A percentile compares a stretch with the other conserved stretches of the same genome.
These are phyloP conservation scores for Condylura cristata DNA, from an alignment of 2,113 vertebrate species.

Conservation along the genomic window DNA sequence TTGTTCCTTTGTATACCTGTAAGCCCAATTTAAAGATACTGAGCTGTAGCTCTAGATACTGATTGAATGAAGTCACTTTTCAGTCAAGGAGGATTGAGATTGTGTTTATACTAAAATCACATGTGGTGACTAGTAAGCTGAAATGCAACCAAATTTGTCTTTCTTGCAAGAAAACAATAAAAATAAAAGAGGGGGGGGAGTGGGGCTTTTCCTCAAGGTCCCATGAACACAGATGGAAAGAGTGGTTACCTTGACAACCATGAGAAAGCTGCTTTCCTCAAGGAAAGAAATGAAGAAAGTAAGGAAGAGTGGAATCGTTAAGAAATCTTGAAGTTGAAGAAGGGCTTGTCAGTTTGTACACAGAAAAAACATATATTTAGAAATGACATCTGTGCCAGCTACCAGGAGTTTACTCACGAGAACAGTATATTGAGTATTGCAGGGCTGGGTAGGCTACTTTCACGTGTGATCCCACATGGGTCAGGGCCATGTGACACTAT, in stretches of 20 bases:
- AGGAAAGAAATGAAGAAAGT: not conserved
- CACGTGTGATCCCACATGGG: not conserved
- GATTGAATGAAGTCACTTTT: not conserved
- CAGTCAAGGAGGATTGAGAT: not conserved
- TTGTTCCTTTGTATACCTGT: not conserved
- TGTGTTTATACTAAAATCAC: not conserved
- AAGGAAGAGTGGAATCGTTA: not conserved
- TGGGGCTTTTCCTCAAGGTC: not conserved
- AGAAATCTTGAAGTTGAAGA: not conserved
- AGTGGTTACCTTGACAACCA: not conserved
- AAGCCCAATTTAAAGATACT: not conserved
- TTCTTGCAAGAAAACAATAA: not conserved
- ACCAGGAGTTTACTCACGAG: not conserved
- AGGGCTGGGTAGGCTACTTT: not conserved
- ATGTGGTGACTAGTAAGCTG: not conserved
- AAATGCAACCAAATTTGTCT: constrained; percentile 26
- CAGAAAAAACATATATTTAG: not conserved
- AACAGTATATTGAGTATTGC: not conserved
- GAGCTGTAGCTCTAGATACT: not conserved
- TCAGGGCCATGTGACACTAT: not conserved
- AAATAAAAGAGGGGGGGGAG: not conserved
- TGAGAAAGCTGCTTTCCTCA: not conserved
- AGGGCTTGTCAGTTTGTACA: not conserved
- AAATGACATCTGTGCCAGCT: not conserved
- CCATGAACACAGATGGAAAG: not conserved